A percentile compares a stretch with the other conserved stretches of the same genome.
Conservation (phyloP, 1,140 invertebrate genomes). For the Cephus cinctus region DNA sequence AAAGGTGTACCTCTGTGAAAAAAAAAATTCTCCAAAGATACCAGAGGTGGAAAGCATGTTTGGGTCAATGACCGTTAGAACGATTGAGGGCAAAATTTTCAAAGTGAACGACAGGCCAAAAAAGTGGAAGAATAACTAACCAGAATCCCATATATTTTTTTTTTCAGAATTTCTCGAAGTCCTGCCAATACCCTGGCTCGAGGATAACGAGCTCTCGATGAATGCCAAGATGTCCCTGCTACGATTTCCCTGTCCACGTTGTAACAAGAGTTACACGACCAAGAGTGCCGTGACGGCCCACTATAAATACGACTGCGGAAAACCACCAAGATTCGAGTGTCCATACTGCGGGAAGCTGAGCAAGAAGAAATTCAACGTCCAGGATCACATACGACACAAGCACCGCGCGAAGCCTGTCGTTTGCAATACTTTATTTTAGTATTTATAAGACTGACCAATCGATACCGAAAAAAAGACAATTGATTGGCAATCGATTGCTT, state of each 20-base stretch:
- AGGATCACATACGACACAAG: constrained; percentile 48
- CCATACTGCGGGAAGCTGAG: constrained; percentile 52
- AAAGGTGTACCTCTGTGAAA: no score
- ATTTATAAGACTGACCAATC: not conserved
- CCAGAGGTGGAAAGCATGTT: no score
- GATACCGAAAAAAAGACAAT: constrained; percentile 12
- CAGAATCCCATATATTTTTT: no score
- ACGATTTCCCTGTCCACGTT: constrained; percentile 56
- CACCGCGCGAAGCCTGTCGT: constrained; percentile 30
- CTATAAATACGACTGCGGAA: constrained; percentile 58
- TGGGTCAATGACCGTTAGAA: no score
- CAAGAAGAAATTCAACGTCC: constrained; percentile 55
- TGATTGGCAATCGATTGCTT: no score
- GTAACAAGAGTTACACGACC: constrained; percentile 60
- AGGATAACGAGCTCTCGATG: constrained; percentile 25
- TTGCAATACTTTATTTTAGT: constrained; percentile 39
- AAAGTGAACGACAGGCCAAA: no score
- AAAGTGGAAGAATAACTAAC: no score
- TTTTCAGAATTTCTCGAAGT: constrained; percentile 41
- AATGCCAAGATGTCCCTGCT: constrained; percentile 21
- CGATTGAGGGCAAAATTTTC: no score
- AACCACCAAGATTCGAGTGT: constrained; percentile 52
- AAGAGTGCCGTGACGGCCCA: constrained; percentile 62
- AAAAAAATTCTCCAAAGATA: no score
- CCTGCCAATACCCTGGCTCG: constrained; percentile 29